phyloP scores from a whole-genome alignment of 2,888 invertebrate genomes.

The Athrips mouffetella region DNA sequence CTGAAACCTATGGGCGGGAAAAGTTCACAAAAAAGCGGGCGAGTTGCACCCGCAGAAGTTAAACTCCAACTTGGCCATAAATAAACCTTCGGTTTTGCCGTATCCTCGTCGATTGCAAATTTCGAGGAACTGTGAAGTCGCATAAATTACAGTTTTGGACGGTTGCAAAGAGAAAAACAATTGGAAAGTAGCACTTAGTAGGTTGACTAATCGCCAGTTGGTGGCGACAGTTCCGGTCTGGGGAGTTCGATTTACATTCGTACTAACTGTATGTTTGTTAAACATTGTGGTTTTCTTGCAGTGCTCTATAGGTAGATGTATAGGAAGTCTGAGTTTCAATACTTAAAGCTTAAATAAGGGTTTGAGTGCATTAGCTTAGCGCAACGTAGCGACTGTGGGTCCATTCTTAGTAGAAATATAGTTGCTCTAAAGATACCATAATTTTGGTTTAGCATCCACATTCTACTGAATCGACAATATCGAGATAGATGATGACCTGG shows the following conservation, averaged over 20 bases:
- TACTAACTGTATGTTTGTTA: background rate
- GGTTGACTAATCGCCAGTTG: conserved; percentile 71
- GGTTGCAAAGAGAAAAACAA: conserved; percentile 71
- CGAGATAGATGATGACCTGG: too few relatives aligned
- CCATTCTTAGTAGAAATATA: too few relatives aligned
- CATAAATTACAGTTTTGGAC: conserved; percentile 74
- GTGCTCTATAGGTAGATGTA: background rate
- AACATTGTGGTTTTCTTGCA: background rate
- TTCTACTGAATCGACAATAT: too few relatives aligned
- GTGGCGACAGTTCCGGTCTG: conserved; percentile 61
- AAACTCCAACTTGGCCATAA: conserved; percentile 71
- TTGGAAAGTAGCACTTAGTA: conserved; percentile 73
- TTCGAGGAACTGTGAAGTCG: conserved; percentile 72
- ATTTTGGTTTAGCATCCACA: too few relatives aligned
- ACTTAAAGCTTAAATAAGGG: too few relatives aligned
- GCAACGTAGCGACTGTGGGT: too few relatives aligned
- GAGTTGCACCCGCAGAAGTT: conserved; percentile 62
- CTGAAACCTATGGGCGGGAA: conserved; percentile 3
- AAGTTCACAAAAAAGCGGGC: conserved; percentile 5
- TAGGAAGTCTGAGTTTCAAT: too few relatives aligned
- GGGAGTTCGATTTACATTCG: conserved; percentile 38
- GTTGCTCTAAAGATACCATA: too few relatives aligned
- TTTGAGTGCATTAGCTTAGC: too few relatives aligned
- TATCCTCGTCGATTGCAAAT: conserved; percentile 73
- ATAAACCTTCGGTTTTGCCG: conserved; percentile 76